phyloP scores from a whole-genome alignment of 2,113 vertebrate genomes.

The Thalassarche chlororhynchos region DNA sequence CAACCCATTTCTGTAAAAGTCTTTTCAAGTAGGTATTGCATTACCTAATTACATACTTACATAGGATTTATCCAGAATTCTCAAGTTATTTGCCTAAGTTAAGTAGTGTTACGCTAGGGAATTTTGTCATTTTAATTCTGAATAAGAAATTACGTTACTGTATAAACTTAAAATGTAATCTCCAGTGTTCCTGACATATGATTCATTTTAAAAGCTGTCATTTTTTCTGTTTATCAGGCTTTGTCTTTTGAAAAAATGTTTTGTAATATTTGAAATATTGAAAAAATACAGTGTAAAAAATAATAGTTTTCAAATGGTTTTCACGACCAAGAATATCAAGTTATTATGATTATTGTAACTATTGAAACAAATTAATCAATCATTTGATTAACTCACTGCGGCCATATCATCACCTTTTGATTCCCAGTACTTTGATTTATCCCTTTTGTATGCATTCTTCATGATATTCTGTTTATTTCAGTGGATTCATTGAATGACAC shows the following conservation, averaged over 20 bases:
- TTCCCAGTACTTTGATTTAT: conserved; percentile 67
- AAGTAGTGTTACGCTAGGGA: background rate
- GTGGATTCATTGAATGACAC: conserved; percentile 99
- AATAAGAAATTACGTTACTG: background rate
- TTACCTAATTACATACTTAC: background rate
- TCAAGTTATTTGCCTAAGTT: background rate
- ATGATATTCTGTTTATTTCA: conserved; percentile 97
- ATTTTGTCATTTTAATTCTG: background rate
- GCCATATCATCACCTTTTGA: conserved; percentile 54
- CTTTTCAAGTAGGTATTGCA: conserved; percentile 86
- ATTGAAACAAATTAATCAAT: conserved; percentile 41
- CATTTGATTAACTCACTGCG: conserved; percentile 27
- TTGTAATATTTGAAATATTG: background rate
- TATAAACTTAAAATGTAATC: background rate
- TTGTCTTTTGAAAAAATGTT: background rate
- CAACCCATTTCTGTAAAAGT: conserved; percentile 95
- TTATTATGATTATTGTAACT: conserved; percentile 15
- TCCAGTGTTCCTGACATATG: background rate
- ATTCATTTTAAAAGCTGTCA: background rate
- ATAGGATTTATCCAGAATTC: background rate
- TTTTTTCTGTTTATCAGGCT: background rate
- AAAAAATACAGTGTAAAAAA: background rate
- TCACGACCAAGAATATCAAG: background rate
- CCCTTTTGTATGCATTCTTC: conserved; percentile 77
- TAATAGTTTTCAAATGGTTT: background rate